These are phyloP conservation scores for Crocuta crocuta DNA, from an alignment of 2,113 vertebrate genomes.

Conservation along the genomic window DNA sequence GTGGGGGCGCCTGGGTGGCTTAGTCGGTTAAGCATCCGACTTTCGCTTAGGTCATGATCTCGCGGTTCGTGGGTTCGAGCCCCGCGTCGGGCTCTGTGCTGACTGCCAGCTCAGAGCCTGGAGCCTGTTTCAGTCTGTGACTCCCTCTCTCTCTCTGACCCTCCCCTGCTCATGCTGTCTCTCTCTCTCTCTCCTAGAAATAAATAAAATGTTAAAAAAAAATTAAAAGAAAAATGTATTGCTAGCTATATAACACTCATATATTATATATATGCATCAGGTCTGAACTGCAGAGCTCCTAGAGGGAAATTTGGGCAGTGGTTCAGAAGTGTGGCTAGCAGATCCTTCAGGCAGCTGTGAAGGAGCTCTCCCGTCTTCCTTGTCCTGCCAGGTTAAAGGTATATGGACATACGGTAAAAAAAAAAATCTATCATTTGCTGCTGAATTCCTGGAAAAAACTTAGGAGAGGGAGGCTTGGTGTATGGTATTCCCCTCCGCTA, in stretches of 20 bases:
- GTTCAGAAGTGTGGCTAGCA: not conserved
- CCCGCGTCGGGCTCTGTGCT: too few species aligned
- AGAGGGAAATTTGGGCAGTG: not conserved
- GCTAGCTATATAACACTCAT: not conserved
- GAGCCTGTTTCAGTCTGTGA: too few species aligned
- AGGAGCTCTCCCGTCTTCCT: not conserved
- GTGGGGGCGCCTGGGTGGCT: not conserved
- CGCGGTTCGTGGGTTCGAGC: too few species aligned
- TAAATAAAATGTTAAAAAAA: too few species aligned
- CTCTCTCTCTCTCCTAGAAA: too few species aligned
- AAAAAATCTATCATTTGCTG: not conserved
- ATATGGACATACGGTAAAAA: not conserved
- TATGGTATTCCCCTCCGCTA: conserved; percentile 23
- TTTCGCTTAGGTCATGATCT: too few species aligned
- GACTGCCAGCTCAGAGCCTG: too few species aligned
- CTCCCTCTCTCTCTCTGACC: too few species aligned
- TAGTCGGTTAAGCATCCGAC: too few species aligned
- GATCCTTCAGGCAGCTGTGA: not conserved
- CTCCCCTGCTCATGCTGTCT: too few species aligned
- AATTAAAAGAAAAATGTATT: not conserved
- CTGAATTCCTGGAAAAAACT: conserved; percentile 23
- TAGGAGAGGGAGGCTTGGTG: not conserved
- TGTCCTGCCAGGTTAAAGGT: not conserved
- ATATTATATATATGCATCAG: not conserved
- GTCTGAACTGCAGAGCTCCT: not conserved